Conservation (phyloP, 2,888 invertebrate genomes). For the Drosophila colorata region DNA sequence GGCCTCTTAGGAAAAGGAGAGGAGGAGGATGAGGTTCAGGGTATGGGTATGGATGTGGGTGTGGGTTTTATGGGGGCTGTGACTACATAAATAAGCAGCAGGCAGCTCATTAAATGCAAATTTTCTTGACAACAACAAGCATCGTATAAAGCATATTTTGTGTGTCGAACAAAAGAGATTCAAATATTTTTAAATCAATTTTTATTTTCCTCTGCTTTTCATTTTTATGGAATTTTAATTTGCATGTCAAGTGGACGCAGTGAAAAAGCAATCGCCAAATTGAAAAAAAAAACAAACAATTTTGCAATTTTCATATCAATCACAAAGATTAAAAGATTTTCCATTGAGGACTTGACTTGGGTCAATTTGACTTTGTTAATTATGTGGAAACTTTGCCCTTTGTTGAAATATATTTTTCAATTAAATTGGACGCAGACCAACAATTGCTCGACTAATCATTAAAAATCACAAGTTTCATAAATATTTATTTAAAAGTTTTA, state of each 20-base stretch:
- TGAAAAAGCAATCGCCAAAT: slow-evolving; percentile 14
- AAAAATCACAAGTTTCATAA: slow-evolving; percentile 30
- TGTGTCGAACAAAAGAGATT: slow-evolving; percentile 52
- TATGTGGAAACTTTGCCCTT: slow-evolving; percentile 1
- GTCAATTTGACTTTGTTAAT: slow-evolving; percentile 7
- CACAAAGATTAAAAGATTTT: slow-evolving; percentile 25
- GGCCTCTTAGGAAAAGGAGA: not conserved
- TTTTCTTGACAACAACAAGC: slow-evolving; percentile 39
- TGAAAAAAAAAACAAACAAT: slow-evolving; percentile 1
- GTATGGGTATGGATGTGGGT: not conserved
- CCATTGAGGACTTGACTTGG: slow-evolving; percentile 5
- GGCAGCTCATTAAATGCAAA: slow-evolving; percentile 76
- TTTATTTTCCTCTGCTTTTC: slow-evolving; percentile 32
- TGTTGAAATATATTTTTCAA: not conserved
- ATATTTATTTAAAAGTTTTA: slow-evolving; percentile 38
- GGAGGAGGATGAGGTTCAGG: not conserved
- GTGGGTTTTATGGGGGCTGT: not conserved
- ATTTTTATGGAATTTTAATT: slow-evolving; percentile 56
- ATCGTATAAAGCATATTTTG: slow-evolving; percentile 44
- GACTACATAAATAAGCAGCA: slow-evolving; percentile 36
- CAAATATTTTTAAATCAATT: slow-evolving; percentile 55
- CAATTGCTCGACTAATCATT: slow-evolving; percentile 13
- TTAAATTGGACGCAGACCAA: slow-evolving; percentile 4
- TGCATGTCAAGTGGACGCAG: slow-evolving; percentile 50
- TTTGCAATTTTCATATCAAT: slow-evolving; percentile 35